phyloP scores from a whole-genome alignment of 2,888 invertebrate species.

The Sthenelais limicola region DNA sequence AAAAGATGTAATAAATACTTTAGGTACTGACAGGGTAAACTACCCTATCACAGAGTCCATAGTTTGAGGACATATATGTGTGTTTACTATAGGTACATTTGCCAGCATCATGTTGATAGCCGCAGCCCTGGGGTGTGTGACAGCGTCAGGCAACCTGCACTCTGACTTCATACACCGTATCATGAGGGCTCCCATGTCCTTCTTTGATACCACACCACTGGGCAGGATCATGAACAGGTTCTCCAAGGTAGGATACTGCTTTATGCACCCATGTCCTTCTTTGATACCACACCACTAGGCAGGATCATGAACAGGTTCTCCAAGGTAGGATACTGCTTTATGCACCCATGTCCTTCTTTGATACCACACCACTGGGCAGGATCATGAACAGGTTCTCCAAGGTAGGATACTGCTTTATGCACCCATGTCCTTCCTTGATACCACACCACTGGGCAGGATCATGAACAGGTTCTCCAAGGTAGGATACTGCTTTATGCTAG shows the following conservation, averaged over 20 bases:
- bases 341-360: background rate
- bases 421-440: too few species aligned
- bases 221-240: slow-evolving; percentile 14
- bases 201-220: slow-evolving; percentile 25
- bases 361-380: too few species aligned
- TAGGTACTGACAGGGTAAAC: too few species aligned
- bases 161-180: background rate
- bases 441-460: too few species aligned
- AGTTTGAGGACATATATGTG: too few species aligned
- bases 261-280: background rate
- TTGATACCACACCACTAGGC: background rate
- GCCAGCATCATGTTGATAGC: background rate
- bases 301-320: too few species aligned
- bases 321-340: background rate
- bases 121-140: background rate
- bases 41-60: too few species aligned
- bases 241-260: background rate
- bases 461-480: too few species aligned
- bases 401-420: too few species aligned
- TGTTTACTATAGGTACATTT: background rate
- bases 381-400: too few species aligned
- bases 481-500: too few species aligned
- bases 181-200: slow-evolving; percentile 7
- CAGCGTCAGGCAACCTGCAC: background rate
- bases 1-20: too few species aligned